These are phyloP conservation scores for Anolis carolinensis DNA, from an alignment of 2,113 vertebrate species.

Conservation along the genomic window DNA sequence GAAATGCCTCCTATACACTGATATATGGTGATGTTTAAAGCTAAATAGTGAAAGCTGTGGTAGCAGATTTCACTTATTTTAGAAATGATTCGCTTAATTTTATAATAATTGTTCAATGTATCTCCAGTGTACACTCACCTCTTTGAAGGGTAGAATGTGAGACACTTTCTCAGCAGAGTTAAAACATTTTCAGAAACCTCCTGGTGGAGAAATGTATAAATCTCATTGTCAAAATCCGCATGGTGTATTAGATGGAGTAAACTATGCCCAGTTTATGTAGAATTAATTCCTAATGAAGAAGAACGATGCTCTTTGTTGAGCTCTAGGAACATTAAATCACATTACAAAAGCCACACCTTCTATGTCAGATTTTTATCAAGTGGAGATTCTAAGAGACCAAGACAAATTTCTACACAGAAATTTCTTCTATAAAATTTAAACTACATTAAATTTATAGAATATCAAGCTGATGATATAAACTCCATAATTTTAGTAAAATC, in stretches of 20 bases:
- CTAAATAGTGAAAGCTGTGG: neutral
- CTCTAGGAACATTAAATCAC: neutral
- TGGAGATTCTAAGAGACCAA: neutral
- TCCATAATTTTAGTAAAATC: neutral
- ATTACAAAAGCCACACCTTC: neutral
- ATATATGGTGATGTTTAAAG: neutral
- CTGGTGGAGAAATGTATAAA: constrained; percentile 68
- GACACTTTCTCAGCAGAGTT: constrained; percentile 89
- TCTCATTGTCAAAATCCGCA: neutral
- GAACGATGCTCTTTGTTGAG: neutral
- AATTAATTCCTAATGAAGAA: constrained; percentile 7
- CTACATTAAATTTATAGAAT: neutral
- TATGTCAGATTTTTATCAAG: neutral
- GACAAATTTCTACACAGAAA: neutral
- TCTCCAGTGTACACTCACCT: constrained; percentile 75
- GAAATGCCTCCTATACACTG: no score
- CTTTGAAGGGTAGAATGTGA: constrained; percentile 91
- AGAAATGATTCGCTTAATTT: neutral
- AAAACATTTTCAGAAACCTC: constrained; percentile 84
- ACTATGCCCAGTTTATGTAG: neutral
- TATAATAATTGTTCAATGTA: neutral
- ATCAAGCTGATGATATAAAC: neutral
- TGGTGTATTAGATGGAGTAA: constrained; percentile 26
- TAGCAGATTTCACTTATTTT: neutral
- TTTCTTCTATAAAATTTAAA: neutral